phyloP scores from a whole-genome alignment of 2,888 invertebrate genomes.

The Heteromyza rotundicornis region DNA sequence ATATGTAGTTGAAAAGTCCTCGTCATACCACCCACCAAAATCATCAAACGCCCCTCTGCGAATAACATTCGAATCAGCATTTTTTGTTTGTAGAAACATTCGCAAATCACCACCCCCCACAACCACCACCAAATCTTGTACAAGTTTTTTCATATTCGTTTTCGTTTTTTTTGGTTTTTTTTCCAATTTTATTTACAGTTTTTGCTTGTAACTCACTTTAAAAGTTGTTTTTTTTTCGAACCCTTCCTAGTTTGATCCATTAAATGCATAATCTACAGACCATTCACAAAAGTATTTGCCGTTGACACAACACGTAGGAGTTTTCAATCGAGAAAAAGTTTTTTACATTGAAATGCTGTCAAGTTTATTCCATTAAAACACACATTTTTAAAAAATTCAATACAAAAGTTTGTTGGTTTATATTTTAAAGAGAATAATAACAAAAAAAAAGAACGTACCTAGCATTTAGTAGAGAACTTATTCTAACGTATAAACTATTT shows the following conservation, averaged over 20 bases:
- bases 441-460: no score
- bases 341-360: neutral
- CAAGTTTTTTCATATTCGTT: no score
- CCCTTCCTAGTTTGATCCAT: neutral
- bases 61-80: no score
- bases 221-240: neutral
- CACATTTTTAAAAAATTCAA: neutral
- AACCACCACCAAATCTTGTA: no score
- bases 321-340: neutral
- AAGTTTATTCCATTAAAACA: slow-evolving; percentile 12
- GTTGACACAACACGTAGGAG: neutral
- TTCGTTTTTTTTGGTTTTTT: neutral
- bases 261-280: neutral
- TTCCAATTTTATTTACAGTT: neutral
- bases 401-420: slow-evolving; percentile 1
- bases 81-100: no score
- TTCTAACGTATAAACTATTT: no score
- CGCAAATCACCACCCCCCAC: no score
- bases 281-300: neutral
- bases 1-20: neutral
- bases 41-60: no score
- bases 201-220: neutral
- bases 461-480: no score
- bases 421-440: slow-evolving; percentile 21
- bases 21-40: neutral